Evolutionary conservation across 2,113 vertebrate genomes (phyloP).

Genomic region (Tyto alba): DNA sequence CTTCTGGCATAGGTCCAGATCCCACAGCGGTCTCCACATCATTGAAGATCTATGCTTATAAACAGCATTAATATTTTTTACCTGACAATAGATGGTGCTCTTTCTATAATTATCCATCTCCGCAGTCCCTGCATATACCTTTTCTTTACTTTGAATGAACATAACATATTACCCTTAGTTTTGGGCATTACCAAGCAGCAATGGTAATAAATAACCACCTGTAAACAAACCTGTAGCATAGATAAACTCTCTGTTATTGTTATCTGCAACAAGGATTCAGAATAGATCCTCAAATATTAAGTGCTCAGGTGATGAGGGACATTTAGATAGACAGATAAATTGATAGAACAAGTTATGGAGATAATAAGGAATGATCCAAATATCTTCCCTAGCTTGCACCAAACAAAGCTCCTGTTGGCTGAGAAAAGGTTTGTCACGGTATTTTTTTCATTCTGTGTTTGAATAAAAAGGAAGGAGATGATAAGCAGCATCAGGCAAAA

Average conservation of each 20-base stretch:
- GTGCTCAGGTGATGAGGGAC: not conserved
- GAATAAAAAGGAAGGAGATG: not conserved
- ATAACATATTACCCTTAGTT: not conserved
- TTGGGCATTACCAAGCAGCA: not conserved
- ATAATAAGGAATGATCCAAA: not conserved
- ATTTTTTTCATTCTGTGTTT: not conserved
- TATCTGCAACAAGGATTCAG: not conserved
- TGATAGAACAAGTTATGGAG: not conserved
- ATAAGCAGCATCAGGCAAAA: not conserved
- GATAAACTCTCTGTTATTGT: not conserved
- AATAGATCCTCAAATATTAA: not conserved
- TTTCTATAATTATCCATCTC: conserved; percentile 40
- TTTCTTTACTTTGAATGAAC: not conserved
- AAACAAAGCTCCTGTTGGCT: not conserved
- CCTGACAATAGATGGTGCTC: conserved; percentile 56
- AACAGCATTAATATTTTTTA: not conserved
- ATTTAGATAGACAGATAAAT: not conserved
- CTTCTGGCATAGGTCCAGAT: not conserved
- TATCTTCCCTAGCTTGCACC: not conserved
- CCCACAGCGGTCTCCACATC: not conserved
- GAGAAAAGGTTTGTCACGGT: not conserved
- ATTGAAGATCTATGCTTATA: not conserved
- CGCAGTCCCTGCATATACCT: not conserved
- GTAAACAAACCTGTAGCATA: not conserved
- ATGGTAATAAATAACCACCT: not conserved